Base-by-base conservation (phyloP, 2,797 vertebrate species). In the Botia kubotai region DNA sequence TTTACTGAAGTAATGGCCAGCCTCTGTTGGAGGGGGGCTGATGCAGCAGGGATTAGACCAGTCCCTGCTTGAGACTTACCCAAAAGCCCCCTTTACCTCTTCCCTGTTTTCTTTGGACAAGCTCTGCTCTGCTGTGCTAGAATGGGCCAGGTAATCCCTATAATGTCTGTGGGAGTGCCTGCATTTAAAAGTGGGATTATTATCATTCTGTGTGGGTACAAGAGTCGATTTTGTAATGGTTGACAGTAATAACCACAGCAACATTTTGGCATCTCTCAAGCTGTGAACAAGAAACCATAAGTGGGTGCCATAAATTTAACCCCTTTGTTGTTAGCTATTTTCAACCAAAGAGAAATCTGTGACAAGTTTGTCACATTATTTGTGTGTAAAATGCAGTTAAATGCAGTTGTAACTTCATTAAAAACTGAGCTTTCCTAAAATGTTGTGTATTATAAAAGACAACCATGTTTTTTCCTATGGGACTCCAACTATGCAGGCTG, bases 51-150 rank as follows among this genome's bases (percentile, higher is more conserved):
- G 85, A 87, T 87, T 87, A 85, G 50, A 55, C 66, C 13, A 43
- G 39, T 60, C 82, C 53, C 63, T 78, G 65, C 60, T 75, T 66
- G 69, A 87, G 87, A 90, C 79, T 87, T 85, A 72, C 84, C 86
- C 88, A 79, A 89, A 90, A 91, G 84, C 83, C 87, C 82, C 84
- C 86, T 90, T 91, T 90, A 89, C 72, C 88, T 86, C 88, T 91
- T 83, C 74, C 84, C 86, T 87, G 88, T 90, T 92, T 92, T 91
- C 66, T 88, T 85, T 84, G 29, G 83, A 23, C 65, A 50, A 60
- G 72, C 48, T 26, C 23, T 60, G 72, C 77, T 74, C 72, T 83
- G 74, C 80, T n/a, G 57, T 73, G 67, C 67, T 71, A 80, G 75
- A 83, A 73, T 57, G 85, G 83, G 87, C 86, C 80, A 87, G 75